These are phyloP conservation scores for Mesodorylaimus sp. DNA, from an alignment of 2,888 invertebrate species.

Conservation along the genomic window DNA sequence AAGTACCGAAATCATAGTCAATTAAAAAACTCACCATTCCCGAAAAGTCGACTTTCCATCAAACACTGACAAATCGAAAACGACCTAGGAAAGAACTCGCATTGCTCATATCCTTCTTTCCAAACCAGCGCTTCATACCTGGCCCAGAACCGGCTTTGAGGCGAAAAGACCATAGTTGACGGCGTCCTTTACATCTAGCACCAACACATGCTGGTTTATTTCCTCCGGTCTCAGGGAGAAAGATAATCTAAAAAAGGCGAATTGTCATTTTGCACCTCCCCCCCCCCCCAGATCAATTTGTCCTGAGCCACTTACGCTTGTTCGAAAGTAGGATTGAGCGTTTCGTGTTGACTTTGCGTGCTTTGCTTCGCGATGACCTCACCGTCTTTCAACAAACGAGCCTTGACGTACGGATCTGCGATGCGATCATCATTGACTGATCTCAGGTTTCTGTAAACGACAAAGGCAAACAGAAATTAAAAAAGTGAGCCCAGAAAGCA, in stretches of 20 bases:
- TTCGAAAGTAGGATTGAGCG: slow-evolving; percentile 1
- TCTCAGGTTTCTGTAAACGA: slow-evolving; percentile 11
- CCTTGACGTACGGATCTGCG: slow-evolving; percentile 17
- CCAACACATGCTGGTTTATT: background rate
- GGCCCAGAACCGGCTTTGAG: slow-evolving; percentile 20
- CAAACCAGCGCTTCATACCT: too few relatives aligned
- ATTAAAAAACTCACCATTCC: background rate
- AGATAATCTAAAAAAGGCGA: slow-evolving; percentile 6
- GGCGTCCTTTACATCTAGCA: slow-evolving; percentile 21
- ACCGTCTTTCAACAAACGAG: slow-evolving; percentile 19
- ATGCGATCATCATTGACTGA: slow-evolving; percentile 15
- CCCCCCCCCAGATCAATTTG: background rate
- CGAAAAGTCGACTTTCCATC: too few relatives aligned
- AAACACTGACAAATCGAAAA: too few relatives aligned
- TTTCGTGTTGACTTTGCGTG: slow-evolving; percentile 10
- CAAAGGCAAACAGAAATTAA: slow-evolving; percentile 1
- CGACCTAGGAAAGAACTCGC: too few relatives aligned
- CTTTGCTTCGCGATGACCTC: slow-evolving; percentile 18
- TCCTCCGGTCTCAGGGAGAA: slow-evolving; percentile 3
- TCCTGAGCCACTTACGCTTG: background rate
- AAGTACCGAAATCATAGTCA: background rate
- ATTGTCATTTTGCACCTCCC: too few relatives aligned
- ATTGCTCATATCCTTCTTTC: too few relatives aligned
- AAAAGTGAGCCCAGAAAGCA: background rate
- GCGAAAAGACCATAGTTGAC: slow-evolving; percentile 23